Evolutionary conservation across 1,140 invertebrate species (phyloP), one percentile per base, ranked within the genome.

Genomic region (Papilio helenus): DNA sequence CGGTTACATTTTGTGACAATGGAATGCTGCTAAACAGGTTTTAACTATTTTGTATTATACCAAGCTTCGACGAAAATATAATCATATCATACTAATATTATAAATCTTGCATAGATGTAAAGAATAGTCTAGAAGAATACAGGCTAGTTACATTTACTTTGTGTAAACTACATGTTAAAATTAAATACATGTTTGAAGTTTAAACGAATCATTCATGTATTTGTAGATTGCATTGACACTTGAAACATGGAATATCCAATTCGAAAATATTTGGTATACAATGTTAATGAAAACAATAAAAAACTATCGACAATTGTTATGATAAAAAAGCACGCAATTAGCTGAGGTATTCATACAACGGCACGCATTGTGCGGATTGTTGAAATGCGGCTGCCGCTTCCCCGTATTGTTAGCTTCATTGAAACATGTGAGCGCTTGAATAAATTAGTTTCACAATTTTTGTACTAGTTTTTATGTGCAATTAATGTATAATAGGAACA

Each of bases 251-350:
- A 29, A 61, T 61, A 14, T 61, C 9, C 3, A 26, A 34, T 16
- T 29, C 14, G 14, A 18, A 68, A 68, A 29, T 7, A 68, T 68
- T 16, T 68, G 16, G 26, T 34, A 68, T 14, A 26, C 14, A 23
- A 18, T 29, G 3, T 16, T 29, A 29, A 14, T 65, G 3, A 29
- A 68, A 29, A 68, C 61, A 29, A 68, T 29, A 29, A 29, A 68
- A 34, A 14, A 34, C 26, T 68, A 29, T 68, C 61, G 61, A 29
- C 61, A 68, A 68, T 68, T 68, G 61, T 68, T 68, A 68, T 68
- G 12, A 68, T 29, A 68, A 68, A 61, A 65, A 68, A 68, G 23
- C 16, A 7, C 18, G 26, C 61, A 68, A 68, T 68, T 68, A 68
- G 23, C 34, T 26, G 23, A 20, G 20, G n/a, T 34, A 68, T 68